These are phyloP conservation scores for Gopherus flavomarginatus DNA, from an alignment of 2,113 vertebrate species.

Conservation along the genomic window DNA sequence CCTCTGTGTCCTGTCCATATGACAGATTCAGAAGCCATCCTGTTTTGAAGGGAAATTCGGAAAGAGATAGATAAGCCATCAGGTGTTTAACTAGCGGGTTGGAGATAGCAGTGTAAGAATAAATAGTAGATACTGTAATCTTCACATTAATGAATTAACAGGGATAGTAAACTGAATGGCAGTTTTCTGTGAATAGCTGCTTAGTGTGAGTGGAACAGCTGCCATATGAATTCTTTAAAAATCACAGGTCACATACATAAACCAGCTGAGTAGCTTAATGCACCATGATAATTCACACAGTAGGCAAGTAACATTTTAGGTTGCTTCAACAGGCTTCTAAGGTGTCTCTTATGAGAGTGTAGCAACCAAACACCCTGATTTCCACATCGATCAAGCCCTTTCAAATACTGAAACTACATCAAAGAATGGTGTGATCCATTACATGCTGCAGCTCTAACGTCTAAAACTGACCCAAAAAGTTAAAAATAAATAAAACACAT, in stretches of 20 bases:
- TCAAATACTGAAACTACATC: not conserved
- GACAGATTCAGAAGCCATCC: accelerated
- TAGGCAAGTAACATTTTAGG: not conserved
- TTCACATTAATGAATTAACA: constrained; percentile 19
- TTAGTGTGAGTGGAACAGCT: not conserved
- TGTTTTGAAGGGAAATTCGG: too few relatives aligned
- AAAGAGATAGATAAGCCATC: not conserved
- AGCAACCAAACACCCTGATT: not conserved
- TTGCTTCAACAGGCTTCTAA: not conserved
- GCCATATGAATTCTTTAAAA: constrained; percentile 3
- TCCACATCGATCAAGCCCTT: not conserved
- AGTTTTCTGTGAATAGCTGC: not conserved
- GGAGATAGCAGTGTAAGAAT: not conserved
- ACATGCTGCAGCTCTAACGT: not conserved
- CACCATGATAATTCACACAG: accelerated
- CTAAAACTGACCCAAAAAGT: not conserved
- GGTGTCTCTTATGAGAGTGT: not conserved
- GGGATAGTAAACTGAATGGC: not conserved
- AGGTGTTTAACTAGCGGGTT: not conserved
- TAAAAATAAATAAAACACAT: not conserved
- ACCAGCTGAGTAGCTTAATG: not conserved
- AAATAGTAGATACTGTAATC: not conserved
- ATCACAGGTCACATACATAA: not conserved
- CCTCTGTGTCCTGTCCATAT: accelerated
- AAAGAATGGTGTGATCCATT: not conserved